Conservation (phyloP, 2,113 vertebrate species). For the Epinephelus moara region DNA sequence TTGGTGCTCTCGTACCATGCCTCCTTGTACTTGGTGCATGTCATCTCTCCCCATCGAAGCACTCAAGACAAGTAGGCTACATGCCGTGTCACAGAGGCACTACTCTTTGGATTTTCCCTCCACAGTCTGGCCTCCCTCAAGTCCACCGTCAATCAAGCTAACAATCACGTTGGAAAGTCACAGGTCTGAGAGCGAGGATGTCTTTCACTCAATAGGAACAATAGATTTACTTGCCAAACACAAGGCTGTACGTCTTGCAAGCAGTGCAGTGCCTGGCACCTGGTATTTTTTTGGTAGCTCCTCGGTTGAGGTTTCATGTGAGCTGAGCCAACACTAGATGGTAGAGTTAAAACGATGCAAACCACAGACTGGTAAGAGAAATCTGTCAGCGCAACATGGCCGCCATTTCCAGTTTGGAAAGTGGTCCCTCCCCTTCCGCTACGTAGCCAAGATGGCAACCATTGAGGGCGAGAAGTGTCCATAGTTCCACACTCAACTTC, state of each 20-base stretch:
- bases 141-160: background rate
- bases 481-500: too few species aligned
- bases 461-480: too few species aligned
- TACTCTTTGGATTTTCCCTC: background rate
- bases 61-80: background rate
- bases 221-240: background rate
- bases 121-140: background rate
- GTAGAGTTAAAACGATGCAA: too few species aligned
- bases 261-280: background rate
- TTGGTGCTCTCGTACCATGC: background rate
- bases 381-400: too few species aligned
- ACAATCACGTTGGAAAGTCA: background rate
- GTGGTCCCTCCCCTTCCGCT: too few species aligned
- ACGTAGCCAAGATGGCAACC: too few species aligned
- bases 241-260: constrained; percentile 3
- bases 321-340: too few species aligned
- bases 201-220: background rate
- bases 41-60: constrained; percentile 2
- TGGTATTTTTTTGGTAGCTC: too few species aligned
- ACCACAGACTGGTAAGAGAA: too few species aligned
- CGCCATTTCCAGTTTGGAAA: too few species aligned
- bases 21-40: background rate
- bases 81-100: background rate
- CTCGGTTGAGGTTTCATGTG: too few species aligned
- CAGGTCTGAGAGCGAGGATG: background rate